Conservation (phyloP, 2,113 vertebrate species). For the Amia ocellicauda region DNA sequence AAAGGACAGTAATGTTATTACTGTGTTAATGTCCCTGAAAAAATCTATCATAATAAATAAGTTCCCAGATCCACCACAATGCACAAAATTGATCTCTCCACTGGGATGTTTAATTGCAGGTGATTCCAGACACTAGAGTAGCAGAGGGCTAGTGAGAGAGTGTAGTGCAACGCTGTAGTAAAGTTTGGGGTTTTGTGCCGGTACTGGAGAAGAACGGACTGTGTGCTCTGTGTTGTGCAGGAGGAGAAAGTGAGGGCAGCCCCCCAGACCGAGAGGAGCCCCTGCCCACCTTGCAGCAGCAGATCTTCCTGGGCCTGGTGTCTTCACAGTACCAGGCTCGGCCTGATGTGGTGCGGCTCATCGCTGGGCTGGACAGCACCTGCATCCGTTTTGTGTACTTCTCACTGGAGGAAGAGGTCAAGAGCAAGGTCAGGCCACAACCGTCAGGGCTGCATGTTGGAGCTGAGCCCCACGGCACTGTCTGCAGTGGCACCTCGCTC, state of each 20-base stretch:
- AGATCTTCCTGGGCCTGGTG: conserved; percentile 21
- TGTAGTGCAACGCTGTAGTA: too few species aligned
- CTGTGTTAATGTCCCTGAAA: too few species aligned
- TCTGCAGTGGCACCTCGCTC: not conserved
- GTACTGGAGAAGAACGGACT: not conserved
- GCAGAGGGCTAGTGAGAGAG: not conserved
- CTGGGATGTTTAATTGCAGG: too few species aligned
- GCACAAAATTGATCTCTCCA: too few species aligned
- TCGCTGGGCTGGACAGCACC: conserved; percentile 5
- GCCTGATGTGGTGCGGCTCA: conserved; percentile 19
- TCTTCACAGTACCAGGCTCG: conserved; percentile 21
- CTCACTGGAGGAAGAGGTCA: conserved; percentile 25
- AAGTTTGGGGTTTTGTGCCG: too few species aligned
- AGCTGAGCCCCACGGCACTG: not conserved
- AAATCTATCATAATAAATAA: too few species aligned
- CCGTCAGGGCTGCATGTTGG: too few species aligned
- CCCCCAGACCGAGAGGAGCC: not conserved
- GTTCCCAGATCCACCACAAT: too few species aligned
- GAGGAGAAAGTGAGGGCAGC: not conserved
- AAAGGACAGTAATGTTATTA: too few species aligned
- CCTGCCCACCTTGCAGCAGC: not conserved
- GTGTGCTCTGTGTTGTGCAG: not conserved
- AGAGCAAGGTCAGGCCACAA: conserved; percentile 14
- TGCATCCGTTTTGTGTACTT: conserved; percentile 28
- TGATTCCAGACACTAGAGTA: too few species aligned